Base-by-base conservation (phyloP, 2,888 invertebrate species). In the Alentia gelatinosa region DNA sequence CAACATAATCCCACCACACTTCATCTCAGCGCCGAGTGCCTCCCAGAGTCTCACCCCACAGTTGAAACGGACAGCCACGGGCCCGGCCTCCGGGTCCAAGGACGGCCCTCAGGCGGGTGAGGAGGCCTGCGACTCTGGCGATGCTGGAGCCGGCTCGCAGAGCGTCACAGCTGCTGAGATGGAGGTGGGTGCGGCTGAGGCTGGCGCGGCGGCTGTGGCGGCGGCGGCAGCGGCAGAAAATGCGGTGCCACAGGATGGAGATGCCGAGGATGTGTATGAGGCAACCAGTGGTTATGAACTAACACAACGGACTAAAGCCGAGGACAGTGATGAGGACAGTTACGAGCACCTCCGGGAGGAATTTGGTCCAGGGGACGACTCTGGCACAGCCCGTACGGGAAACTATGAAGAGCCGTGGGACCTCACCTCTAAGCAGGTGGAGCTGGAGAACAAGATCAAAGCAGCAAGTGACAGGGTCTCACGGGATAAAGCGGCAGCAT, bases 381-480 rank as follows among this genome's bases (percentile, higher is more conserved):
- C 47, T 12, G 84, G 30, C 26, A 90, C 74, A n/a, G 47, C n/a
- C 37, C 23, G 91, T 40, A 75, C 89, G 33, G 92, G 92, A 39
- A 93, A 93, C 40, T 93, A 93, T 79, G 93, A 93, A 40, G 93
- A 93, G 50, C 93, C 93, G 26, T 93, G 93, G 93, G 93, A 93
- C 89, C 89, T 93, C 23, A 86, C 91, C 19, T 68, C 90, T 40
- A 94, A 94, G 75, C 95, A 95, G 90, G 92, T 92, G 39, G 92
- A 94, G 74, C 93, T 96, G 75, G 95, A 95, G 89, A 94, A 94
- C 63, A 94, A 93, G 88, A 90, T 95, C 40, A 93, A 93, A 75
- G 93, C 93, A 63, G 93, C 94, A 23, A 91, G 90, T 42, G 91
- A 79, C 79, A 19, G 84, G 3, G 90, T 42, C 23, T 47, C 47